A percentile compares a stretch with the other conserved stretches of the same genome.
These are phyloP conservation scores for Fukomys damarensis DNA, from an alignment of 2,113 vertebrate genomes.

Conservation along the genomic window DNA sequence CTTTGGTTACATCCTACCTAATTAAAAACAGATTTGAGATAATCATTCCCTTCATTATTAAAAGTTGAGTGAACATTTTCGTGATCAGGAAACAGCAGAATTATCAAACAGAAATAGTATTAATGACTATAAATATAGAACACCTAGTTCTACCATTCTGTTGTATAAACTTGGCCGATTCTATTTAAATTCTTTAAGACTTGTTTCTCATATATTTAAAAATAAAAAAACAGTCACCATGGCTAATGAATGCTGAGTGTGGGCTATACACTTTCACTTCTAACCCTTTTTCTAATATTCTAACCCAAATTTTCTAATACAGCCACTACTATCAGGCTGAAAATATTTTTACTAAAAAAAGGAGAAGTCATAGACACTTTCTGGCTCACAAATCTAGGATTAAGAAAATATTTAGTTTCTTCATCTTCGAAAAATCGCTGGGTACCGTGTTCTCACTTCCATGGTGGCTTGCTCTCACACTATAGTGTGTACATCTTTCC, in stretches of 20 bases:
- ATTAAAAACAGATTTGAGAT: conserved; percentile 10
- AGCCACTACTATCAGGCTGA: background rate
- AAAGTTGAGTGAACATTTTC: background rate
- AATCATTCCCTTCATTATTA: background rate
- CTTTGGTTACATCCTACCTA: background rate
- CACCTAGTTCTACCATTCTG: background rate
- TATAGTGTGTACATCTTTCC: background rate
- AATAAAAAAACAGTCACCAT: background rate
- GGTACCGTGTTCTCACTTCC: background rate
- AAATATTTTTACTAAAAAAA: background rate
- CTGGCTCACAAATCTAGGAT: background rate
- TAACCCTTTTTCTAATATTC: background rate
- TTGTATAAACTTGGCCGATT: background rate
- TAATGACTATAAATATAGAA: background rate
- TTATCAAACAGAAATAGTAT: background rate
- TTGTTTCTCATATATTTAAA: background rate
- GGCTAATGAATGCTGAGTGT: background rate
- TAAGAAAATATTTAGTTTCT: conserved; percentile 22
- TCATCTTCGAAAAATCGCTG: background rate
- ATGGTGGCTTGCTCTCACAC: background rate
- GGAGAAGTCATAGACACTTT: background rate
- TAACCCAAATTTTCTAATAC: background rate
- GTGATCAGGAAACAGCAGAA: background rate
- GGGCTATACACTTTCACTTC: background rate
- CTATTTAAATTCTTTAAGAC: background rate